Percentiles rank a stretch among this genome's conserved stretches.
phyloP scores from a whole-genome alignment of 2,888 invertebrate genomes.

The Coremacera marginata region DNA sequence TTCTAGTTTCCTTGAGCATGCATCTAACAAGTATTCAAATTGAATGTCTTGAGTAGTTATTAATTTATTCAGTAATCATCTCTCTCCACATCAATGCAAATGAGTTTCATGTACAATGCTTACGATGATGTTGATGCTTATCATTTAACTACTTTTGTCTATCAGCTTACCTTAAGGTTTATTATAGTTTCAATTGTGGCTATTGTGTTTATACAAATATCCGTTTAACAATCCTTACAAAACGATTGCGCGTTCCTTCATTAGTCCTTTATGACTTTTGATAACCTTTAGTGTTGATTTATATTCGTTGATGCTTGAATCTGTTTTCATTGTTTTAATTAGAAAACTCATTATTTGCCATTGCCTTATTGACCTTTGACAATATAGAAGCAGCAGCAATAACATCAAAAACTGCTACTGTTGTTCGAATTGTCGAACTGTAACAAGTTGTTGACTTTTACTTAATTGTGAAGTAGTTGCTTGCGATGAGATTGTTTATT shows the following conservation, averaged over 20 bases:
- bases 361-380: conserved; percentile 21
- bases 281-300: conserved; percentile 17
- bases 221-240: not conserved
- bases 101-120: not conserved
- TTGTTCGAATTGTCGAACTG: not conserved
- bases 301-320: not conserved
- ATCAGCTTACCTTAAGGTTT: not conserved
- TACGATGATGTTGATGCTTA: not conserved
- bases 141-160: not conserved
- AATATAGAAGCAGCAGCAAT: not conserved
- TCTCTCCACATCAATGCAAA: not conserved
- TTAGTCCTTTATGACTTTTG: not conserved
- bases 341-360: conserved; percentile 23
- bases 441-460: not conserved
- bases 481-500: not conserved
- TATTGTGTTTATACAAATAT: not conserved
- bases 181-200: not conserved
- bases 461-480: not conserved
- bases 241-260: not conserved
- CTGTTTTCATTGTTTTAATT: conserved; percentile 11
- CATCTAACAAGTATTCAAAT: no score
- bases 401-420: not conserved
- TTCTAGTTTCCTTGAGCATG: no score
- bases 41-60: no score
- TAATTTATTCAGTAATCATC: no score